Conservation (phyloP, 2,888 invertebrate species). For the Macrophya annulata region DNA sequence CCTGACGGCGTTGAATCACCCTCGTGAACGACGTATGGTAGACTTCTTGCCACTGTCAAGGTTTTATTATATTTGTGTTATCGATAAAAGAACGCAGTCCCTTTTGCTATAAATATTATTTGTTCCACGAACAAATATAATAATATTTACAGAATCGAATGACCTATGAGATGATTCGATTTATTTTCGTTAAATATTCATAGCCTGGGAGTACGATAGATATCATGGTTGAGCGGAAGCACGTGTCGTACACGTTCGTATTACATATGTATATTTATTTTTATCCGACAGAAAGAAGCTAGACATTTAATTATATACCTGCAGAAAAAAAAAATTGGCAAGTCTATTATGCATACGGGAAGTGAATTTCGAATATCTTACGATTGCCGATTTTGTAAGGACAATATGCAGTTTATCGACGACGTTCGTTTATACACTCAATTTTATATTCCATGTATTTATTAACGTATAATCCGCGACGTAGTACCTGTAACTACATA, state of each 20-base stretch:
- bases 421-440: not conserved
- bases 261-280: conserved; percentile 28
- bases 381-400: not conserved
- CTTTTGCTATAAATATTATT: not conserved
- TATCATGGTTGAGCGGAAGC: conserved; percentile 22
- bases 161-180: not conserved
- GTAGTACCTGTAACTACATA: not conserved
- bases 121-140: not conserved
- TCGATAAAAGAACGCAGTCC: not conserved
- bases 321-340: not conserved
- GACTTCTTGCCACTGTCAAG: not conserved
- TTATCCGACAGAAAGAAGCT: not conserved
- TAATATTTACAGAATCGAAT: not conserved
- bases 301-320: not conserved
- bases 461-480: not conserved
- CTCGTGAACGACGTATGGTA: not conserved
- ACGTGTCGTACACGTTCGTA: conserved; percentile 25
- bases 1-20: conserved; percentile 32
- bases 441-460: not conserved
- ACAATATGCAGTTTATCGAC: too few species aligned
- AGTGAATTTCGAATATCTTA: not conserved
- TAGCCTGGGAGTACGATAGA: not conserved
- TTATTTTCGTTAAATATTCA: not conserved
- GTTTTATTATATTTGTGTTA: not conserved
- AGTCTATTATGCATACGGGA: not conserved